phyloP scores from a whole-genome alignment of 2,113 vertebrate species.

The Sciurus niger region DNA sequence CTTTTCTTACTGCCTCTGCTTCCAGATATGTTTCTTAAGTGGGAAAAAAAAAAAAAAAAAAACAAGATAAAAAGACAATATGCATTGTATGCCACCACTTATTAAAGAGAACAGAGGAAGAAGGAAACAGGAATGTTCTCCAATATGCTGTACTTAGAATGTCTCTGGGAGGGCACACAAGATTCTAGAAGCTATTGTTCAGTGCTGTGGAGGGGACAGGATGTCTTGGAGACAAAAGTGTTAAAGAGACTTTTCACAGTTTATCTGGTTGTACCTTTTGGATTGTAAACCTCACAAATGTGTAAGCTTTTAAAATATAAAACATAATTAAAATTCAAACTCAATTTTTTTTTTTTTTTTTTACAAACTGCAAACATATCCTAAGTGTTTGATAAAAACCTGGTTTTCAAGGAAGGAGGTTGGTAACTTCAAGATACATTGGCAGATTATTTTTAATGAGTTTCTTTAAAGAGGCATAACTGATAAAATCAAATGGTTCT shows the following conservation, averaged over 20 bases:
- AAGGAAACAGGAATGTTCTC: not conserved
- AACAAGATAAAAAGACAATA: not conserved
- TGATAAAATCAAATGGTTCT: not conserved
- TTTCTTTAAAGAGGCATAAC: constrained; percentile 13
- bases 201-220: not conserved
- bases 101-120: not conserved
- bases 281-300: not conserved
- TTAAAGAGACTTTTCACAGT: not conserved
- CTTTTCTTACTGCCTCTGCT: not conserved
- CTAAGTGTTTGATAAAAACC: not conserved
- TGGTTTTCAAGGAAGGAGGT: not conserved
- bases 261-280: not conserved
- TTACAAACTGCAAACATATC: not conserved
- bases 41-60: not conserved
- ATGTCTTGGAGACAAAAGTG: fast-evolving
- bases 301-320: not conserved
- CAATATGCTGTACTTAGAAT: not conserved
- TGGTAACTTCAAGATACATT: not conserved
- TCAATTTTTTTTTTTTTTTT: not conserved
- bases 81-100: not conserved
- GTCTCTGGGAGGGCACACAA: not conserved
- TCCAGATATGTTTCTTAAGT: not conserved
- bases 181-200: not conserved
- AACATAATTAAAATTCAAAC: not conserved
- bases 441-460: not conserved